Evolutionary conservation across 2,113 vertebrate genomes (phyloP).

Genomic region (Anolis sagrei): DNA sequence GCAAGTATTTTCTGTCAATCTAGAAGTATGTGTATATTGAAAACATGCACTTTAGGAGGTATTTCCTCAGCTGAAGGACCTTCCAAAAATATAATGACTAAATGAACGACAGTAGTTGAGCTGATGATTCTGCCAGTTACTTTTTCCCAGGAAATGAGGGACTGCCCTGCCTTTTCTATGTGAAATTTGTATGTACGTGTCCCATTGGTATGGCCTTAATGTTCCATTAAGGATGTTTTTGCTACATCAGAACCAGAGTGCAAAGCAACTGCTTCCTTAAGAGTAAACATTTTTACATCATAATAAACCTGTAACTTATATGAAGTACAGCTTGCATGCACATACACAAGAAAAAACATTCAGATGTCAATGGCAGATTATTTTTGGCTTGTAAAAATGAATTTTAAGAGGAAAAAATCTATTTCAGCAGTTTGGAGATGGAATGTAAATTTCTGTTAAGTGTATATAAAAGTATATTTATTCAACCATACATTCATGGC

Average conservation of each 20-base stretch:
- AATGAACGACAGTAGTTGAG: background rate
- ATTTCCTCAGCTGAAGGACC: constrained; percentile 10
- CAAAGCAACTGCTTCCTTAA: constrained; percentile 82
- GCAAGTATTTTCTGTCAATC: background rate
- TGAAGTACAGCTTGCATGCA: constrained; percentile 87
- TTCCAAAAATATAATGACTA: constrained; percentile 21
- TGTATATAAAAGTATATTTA: constrained; percentile 98
- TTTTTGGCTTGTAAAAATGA: constrained; percentile 93
- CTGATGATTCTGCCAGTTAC: constrained; percentile 14
- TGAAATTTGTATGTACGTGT: constrained; percentile 63
- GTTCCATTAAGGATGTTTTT: constrained; percentile 77
- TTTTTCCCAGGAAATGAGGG: constrained; percentile 41
- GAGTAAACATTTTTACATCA: constrained; percentile 82
- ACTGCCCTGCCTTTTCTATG: constrained; percentile 65
- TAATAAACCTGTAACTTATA: constrained; percentile 79
- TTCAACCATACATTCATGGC: constrained; percentile 94
- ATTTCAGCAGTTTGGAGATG: constrained; percentile 82
- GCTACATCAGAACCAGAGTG: constrained; percentile 87
- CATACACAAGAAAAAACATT: constrained; percentile 69
- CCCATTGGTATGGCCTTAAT: constrained; percentile 91
- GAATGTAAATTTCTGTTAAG: constrained; percentile 98
- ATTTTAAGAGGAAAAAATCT: constrained; percentile 77
- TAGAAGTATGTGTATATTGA: constrained; percentile 11
- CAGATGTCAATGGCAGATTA: constrained; percentile 86
- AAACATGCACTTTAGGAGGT: constrained; percentile 7